Evolutionary conservation across 2,113 vertebrate species (phyloP).

Genomic region (Meles meles): DNA sequence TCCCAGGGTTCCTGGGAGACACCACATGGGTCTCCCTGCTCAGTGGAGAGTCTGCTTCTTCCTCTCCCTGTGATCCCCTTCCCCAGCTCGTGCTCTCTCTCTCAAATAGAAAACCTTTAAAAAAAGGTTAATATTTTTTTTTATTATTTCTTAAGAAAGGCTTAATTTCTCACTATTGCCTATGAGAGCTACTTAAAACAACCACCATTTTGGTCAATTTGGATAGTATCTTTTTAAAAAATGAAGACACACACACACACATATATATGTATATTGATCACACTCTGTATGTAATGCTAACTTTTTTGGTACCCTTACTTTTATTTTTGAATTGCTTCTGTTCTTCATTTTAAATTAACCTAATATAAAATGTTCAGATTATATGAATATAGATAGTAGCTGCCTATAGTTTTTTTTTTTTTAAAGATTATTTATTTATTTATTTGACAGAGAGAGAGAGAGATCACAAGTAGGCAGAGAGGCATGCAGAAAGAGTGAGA

Average conservation of each 20-base stretch:
- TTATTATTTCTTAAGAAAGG: not conserved
- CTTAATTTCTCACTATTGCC: not conserved
- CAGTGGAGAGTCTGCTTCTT: not conserved
- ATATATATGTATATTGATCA: not conserved
- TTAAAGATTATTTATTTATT: no score
- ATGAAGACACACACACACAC: not conserved
- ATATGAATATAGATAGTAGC: not conserved
- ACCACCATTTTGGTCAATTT: not conserved
- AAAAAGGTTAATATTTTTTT: not conserved
- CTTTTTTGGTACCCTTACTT: not conserved
- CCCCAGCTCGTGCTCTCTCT: not conserved
- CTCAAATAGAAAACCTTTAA: not conserved
- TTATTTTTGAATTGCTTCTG: not conserved
- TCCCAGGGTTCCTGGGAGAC: not conserved
- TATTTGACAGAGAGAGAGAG: no score
- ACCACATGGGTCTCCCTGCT: not conserved
- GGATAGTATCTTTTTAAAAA: not conserved
- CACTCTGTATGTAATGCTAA: not conserved
- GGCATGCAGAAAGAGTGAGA: no score
- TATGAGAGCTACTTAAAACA: not conserved
- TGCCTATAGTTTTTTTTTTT: not conserved
- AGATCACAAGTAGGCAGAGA: no score
- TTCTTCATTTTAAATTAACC: conserved; percentile 14
- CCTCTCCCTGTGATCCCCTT: not conserved
- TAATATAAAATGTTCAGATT: not conserved